Percentiles rank a stretch among this genome's conserved stretches.
Conservation (phyloP, 2,113 vertebrate species). For the Poeciliopsis turrubarensis region DNA sequence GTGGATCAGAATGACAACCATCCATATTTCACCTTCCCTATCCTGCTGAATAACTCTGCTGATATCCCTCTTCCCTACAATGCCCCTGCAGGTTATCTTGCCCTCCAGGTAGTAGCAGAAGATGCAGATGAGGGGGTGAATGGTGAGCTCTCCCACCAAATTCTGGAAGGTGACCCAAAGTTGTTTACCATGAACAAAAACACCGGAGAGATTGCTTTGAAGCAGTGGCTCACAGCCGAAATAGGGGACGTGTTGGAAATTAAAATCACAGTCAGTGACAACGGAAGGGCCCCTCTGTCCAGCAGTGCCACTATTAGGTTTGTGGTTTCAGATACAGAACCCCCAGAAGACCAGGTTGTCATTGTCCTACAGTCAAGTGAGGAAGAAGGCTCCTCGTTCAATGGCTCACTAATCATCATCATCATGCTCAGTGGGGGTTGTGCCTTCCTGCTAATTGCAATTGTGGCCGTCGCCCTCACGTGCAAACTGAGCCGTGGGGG, state of each 20-base stretch:
- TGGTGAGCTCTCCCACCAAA: constrained; percentile 57
- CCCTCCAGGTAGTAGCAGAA: constrained; percentile 61
- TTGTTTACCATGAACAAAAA: constrained; percentile 66
- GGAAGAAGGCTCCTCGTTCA: constrained; percentile 36
- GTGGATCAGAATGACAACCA: constrained; percentile 79
- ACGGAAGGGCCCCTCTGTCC: constrained; percentile 54
- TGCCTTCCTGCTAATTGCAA: constrained; percentile 73
- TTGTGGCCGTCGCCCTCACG: constrained; percentile 69
- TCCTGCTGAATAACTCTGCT: constrained; percentile 65
- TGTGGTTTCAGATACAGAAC: constrained; percentile 61
- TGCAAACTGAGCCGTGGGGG: constrained; percentile 55
- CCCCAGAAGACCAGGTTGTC: constrained; percentile 72
- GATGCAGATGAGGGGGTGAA: constrained; percentile 73
- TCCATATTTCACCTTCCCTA: constrained; percentile 66
- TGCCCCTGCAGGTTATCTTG: constrained; percentile 67
- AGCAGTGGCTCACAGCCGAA: constrained; percentile 47
- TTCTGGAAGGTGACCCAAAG: constrained; percentile 65
- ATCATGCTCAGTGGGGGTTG: constrained; percentile 70
- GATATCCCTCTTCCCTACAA: constrained; percentile 66
- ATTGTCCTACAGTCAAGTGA: constrained; percentile 60
- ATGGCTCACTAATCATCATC: constrained; percentile 68
- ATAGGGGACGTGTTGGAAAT: constrained; percentile 59
- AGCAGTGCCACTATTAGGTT: constrained; percentile 60
- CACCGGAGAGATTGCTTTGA: constrained; percentile 73
- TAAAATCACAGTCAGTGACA: constrained; percentile 72